A percentile compares a stretch with the other conserved stretches of the same genome.
phyloP scores from a whole-genome alignment of 2,797 vertebrate species.

The Mionectes olivaceus region DNA sequence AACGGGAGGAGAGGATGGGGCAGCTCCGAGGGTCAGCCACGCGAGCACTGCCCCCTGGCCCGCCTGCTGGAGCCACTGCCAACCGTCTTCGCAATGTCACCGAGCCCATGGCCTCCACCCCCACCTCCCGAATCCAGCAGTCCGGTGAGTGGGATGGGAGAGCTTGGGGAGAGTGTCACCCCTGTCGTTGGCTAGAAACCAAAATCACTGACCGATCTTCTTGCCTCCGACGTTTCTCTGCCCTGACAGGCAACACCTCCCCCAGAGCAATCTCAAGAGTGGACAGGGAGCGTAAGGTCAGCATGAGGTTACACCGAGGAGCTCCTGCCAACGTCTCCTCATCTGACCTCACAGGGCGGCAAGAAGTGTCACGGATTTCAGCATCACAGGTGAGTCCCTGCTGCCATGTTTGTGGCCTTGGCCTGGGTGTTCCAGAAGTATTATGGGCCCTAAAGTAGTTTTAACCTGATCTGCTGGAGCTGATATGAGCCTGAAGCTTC shows the following conservation, averaged over 20 bases:
- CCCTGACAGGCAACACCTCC: constrained; percentile 88
- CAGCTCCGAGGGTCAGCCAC: constrained; percentile 88
- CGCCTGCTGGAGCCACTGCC: constrained; percentile 84
- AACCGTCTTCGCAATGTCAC: constrained; percentile 91
- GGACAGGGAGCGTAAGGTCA: constrained; percentile 96
- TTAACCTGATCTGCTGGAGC: background rate
- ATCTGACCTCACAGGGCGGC: constrained; percentile 94
- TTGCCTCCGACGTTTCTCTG: accelerated
- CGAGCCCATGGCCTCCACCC: constrained; percentile 91
- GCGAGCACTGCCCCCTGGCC: constrained; percentile 87
- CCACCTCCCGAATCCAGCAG: constrained; percentile 91
- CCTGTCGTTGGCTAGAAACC: background rate
- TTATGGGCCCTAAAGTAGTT: background rate
- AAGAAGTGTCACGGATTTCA: constrained; percentile 93
- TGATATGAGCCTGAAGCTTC: background rate
- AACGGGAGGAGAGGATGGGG: constrained; percentile 91
- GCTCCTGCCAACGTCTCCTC: constrained; percentile 95
- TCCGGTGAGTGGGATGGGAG: constrained; percentile 82
- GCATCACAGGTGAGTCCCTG: constrained; percentile 88
- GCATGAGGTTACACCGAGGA: constrained; percentile 95
- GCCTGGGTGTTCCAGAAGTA: background rate
- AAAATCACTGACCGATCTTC: background rate
- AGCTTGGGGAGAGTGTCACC: background rate
- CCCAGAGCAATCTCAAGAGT: constrained; percentile 94
- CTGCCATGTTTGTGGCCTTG: accelerated